Evolutionary conservation across 2,797 vertebrate species (phyloP).

Genomic region (Microctenopoma lineatum): DNA sequence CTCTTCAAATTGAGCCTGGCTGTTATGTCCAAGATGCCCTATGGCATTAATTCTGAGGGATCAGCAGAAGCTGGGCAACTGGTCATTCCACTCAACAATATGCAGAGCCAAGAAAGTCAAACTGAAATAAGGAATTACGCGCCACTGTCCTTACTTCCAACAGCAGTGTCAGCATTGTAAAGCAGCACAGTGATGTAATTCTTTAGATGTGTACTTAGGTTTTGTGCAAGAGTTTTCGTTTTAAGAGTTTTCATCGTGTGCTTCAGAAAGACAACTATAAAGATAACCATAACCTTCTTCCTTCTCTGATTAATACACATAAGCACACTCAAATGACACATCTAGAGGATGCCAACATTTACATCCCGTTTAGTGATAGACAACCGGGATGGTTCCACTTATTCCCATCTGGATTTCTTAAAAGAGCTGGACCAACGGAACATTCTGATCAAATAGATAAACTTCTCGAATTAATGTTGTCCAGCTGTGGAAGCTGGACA

Average conservation of each 20-base stretch:
- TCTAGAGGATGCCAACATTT: too few relatives aligned
- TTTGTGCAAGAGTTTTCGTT: not conserved
- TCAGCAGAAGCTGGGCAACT: constrained; percentile 45
- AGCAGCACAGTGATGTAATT: not conserved
- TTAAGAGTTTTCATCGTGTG: not conserved
- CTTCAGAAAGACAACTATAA: not conserved
- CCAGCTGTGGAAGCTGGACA: too few relatives aligned
- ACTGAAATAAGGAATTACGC: constrained; percentile 51
- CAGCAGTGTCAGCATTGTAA: constrained; percentile 44
- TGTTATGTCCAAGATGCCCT: constrained; percentile 68
- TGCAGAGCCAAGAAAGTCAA: constrained; percentile 65
- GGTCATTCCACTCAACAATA: constrained; percentile 68
- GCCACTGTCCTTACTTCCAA: constrained; percentile 59
- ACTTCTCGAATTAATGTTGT: too few relatives aligned
- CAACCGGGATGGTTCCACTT: too few relatives aligned
- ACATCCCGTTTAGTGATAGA: too few relatives aligned
- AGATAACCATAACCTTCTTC: too few relatives aligned
- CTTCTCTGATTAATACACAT: too few relatives aligned
- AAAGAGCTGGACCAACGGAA: too few relatives aligned
- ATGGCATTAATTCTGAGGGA: constrained; percentile 48
- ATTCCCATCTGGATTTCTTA: too few relatives aligned
- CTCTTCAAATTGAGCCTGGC: constrained; percentile 68
- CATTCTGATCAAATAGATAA: too few relatives aligned
- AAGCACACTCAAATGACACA: too few relatives aligned
- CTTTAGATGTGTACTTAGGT: not conserved